Evolutionary conservation across 2,888 invertebrate genomes (phyloP), one percentile per base, ranked within the genome.

Genomic region (Rambutsinella grinnellia): DNA sequence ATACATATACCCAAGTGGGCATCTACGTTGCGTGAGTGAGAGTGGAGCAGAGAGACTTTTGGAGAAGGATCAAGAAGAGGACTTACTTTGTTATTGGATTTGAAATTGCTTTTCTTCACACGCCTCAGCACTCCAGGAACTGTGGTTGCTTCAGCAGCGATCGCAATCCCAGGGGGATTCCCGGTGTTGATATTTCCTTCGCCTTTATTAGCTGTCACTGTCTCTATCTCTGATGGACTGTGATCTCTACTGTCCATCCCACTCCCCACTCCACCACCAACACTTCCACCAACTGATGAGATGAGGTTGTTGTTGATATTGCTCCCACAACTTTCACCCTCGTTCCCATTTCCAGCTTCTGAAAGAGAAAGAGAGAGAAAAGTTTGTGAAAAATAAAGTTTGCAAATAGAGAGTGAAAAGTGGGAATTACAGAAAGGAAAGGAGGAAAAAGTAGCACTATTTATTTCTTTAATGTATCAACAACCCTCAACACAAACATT

Each of bases 51-150:
- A 54, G 54, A 56, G 56, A 36, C 36, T 36, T 36, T 36, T 13
- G 36, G 36, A 36, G 13, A 36, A 36, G 5, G 36, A n/a, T 26
- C 56, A 44, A 51, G 26, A 24, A 57, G 63, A 53, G 54, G 61
- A 70, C 77, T 81, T 72, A 82, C 84, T 49, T 85, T 84, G 72
- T 86, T 85, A 78, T 86, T 85, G 26, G 85, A 87, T 86, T 95
- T 94, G 84, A 94, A 87, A 85, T 94, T 94, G 56, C 94, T 94
- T 86, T 94, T 94, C 87, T 92, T 93, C 83, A 90, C 90, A 81
- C 94, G 90, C 85, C 93, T 89, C 82, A 93, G 89, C 87, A 77
- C 79, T 60, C 75, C 84, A 76, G 44, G 79, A 44, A 80, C 71
- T 44, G 76, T 69, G 54, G 79, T 78, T 58, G 44, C n/a, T 23